Percentiles rank a stretch among this genome's conserved stretches.
Evolutionary conservation across 64 coral and sea anemone genomes (phyloP).

Genomic region (Orbicella faveolata): DNA sequence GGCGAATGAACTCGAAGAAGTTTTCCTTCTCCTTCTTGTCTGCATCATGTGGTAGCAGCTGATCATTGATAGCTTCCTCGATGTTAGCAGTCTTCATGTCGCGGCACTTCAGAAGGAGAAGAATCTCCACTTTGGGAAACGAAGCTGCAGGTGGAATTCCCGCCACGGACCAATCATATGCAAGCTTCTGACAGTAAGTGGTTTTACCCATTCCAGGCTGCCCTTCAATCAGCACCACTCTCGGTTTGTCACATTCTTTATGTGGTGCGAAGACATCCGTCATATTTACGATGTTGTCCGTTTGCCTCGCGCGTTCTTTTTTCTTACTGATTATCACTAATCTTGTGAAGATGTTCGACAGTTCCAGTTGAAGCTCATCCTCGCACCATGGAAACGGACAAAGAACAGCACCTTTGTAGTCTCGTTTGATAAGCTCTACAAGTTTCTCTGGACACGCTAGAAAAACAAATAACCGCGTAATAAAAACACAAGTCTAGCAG

Average conservation of each 20-base stretch:
- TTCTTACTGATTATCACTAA: conserved; percentile 27
- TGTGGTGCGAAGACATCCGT: conserved; percentile 18
- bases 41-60: conserved; percentile 28
- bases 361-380: background rate
- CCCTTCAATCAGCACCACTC: conserved; percentile 50
- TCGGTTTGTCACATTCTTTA: conserved; percentile 26
- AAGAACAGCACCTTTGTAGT: background rate
- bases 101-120: conserved; percentile 37
- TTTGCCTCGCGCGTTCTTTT: conserved; percentile 22
- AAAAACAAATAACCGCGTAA: background rate
- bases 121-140: conserved; percentile 47
- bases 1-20: conserved; percentile 9
- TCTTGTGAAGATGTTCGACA: conserved; percentile 6
- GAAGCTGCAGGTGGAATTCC: background rate
- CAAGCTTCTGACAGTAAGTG: conserved; percentile 2
- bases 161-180: conserved; percentile 49
- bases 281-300: conserved; percentile 11
- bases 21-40: background rate
- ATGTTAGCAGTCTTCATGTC: conserved; percentile 34
- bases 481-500: background rate
- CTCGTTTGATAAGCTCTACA: conserved; percentile 1
- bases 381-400: background rate
- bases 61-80: conserved; percentile 21
- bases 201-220: background rate
- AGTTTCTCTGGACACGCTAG: background rate